These are phyloP conservation scores for Allophyes oxyacanthae DNA, from an alignment of 2,888 invertebrate species.

Conservation along the genomic window DNA sequence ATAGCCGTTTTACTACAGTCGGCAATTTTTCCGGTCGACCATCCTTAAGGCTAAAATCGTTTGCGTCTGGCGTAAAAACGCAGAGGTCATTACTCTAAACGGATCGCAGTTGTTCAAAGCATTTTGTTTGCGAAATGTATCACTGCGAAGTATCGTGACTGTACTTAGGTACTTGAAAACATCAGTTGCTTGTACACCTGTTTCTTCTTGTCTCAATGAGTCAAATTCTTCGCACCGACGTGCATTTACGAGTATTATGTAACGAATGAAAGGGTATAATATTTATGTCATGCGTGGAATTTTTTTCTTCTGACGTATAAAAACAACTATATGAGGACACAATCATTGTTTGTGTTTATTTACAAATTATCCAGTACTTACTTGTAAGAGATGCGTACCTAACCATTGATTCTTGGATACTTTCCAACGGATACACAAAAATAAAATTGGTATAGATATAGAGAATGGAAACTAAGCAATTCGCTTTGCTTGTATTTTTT, in stretches of 20 bases:
- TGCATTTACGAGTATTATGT: conserved; percentile 27
- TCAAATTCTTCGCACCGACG: conserved; percentile 13
- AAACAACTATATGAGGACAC: too few relatives aligned
- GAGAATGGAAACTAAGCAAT: conserved; percentile 9
- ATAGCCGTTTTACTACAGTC: too few relatives aligned
- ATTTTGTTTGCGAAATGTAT: too few relatives aligned
- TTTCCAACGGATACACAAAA: conserved; percentile 68
- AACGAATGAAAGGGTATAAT: conserved; percentile 23
- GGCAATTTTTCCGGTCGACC: too few relatives aligned
- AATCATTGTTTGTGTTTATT: conserved; percentile 34
- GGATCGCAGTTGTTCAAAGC: too few relatives aligned
- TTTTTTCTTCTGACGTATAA: too few relatives aligned
- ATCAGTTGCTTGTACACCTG: conserved; percentile 17
- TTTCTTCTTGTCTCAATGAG: conserved; percentile 20
- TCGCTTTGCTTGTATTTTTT: background rate
- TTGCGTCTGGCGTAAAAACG: too few relatives aligned
- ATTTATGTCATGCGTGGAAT: conserved; percentile 4
- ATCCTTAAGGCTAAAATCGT: too few relatives aligned
- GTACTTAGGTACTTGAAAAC: conserved; percentile 15
- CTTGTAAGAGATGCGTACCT: conserved; percentile 51
- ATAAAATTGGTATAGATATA: conserved; percentile 52
- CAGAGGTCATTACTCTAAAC: too few relatives aligned
- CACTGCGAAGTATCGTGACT: too few relatives aligned
- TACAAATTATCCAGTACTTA: conserved; percentile 27
- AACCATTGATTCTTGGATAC: conserved; percentile 60